Conservation (phyloP, 2,888 invertebrate genomes). For the Gymnocheta viridis region DNA sequence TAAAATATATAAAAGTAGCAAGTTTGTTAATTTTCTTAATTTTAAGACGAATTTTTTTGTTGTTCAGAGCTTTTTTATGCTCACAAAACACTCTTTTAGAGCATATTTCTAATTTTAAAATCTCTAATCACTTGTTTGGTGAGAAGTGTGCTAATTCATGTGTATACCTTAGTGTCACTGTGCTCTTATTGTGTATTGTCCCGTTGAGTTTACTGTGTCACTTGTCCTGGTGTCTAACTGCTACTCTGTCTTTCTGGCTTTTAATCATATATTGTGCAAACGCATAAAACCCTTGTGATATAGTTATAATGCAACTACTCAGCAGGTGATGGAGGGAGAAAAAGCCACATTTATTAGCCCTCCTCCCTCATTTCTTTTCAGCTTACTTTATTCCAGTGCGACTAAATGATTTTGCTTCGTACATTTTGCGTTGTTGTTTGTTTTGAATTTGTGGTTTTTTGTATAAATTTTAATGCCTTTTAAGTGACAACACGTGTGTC, state of each 20-base stretch:
- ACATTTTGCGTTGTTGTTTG: slow-evolving; percentile 16
- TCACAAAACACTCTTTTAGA: no score
- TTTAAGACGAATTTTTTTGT: no score
- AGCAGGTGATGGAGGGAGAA: neutral
- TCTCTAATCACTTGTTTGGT: no score
- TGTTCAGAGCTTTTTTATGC: no score
- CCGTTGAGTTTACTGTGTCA: slow-evolving; percentile 39
- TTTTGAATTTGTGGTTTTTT: slow-evolving; percentile 37
- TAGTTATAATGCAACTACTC: slow-evolving; percentile 5
- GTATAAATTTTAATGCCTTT: slow-evolving; percentile 50
- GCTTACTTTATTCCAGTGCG: neutral
- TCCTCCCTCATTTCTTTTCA: neutral
- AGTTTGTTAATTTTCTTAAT: no score
- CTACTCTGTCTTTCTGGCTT: neutral
- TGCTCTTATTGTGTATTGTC: neutral
- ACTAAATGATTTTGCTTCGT: neutral
- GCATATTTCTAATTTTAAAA: no score
- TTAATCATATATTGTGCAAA: neutral
- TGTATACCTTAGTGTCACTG: neutral
- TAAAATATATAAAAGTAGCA: no score
- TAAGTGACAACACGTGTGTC: slow-evolving; percentile 55
- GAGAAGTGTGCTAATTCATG: no score
- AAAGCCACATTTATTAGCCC: neutral
- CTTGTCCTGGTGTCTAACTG: slow-evolving; percentile 13
- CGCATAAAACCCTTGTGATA: slow-evolving; percentile 5